A percentile compares a stretch with the other conserved stretches of the same genome.
phyloP scores from a whole-genome alignment of 2,888 invertebrate species.

The Limnephilus lunatus region DNA sequence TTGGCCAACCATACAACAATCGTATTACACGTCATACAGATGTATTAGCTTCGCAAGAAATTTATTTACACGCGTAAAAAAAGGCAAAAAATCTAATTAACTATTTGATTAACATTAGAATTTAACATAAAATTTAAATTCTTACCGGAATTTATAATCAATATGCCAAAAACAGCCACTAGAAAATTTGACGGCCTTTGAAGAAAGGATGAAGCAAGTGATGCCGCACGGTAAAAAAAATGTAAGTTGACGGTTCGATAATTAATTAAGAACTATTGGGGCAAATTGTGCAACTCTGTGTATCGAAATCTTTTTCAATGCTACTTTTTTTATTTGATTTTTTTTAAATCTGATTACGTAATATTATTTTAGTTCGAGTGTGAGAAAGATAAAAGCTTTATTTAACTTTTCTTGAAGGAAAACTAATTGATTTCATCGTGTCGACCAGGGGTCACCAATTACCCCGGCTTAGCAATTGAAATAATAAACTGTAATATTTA shows the following conservation, averaged over 20 bases:
- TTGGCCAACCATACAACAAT: conserved; percentile 53
- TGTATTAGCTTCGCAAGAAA: background rate
- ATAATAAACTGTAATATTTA: no score
- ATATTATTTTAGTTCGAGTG: no score
- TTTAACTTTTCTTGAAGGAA: no score
- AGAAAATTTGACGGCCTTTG: conserved; percentile 52
- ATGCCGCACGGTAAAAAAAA: background rate
- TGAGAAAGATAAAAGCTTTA: no score
- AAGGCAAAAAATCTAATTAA: background rate
- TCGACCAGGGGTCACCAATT: no score
- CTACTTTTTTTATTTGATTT: background rate
- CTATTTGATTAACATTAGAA: conserved; percentile 7
- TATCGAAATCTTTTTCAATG: background rate
- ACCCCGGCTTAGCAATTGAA: no score
- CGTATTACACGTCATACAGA: conserved; percentile 49
- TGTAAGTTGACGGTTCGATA: background rate
- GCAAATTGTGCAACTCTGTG: background rate
- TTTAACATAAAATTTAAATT: conserved; percentile 2
- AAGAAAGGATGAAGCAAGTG: conserved; percentile 30
- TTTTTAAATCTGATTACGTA: no score
- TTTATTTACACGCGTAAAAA: background rate
- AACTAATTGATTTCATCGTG: no score
- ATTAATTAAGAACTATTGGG: background rate
- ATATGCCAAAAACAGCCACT: conserved; percentile 60
- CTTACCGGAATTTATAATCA: conserved; percentile 59